Evolutionary conservation across 2,888 invertebrate genomes (phyloP), one percentile per base, ranked within the genome.

Genomic region (Noctua janthe): DNA sequence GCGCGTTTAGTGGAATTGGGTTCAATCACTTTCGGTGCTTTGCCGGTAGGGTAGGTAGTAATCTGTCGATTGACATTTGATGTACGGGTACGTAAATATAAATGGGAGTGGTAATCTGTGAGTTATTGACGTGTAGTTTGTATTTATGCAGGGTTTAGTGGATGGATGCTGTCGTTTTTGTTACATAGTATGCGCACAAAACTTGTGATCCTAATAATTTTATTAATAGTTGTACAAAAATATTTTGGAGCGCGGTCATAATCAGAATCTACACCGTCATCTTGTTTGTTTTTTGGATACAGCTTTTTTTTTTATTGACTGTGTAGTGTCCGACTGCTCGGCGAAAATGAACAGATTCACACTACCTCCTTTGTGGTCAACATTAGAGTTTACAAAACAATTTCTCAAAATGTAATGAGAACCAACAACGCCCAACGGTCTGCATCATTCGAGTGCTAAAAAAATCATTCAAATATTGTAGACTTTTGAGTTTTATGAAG

Each of bases 1-100:
- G 15, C 13, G 13, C 56, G 29, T 73, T 81, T 75, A 84, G 39
- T 62, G 29, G 17, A 47, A 66, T 59, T 59, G 29, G n/a, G 29
- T 47, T 73, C 64, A 72, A 84, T 86, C 54, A 75, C 54, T 82
- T 71, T 76, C 35, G 15, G 1, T 69, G n/a, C 11, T 11, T 4
- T 10, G 56, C 0, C 23, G 10, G 39, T 43, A 6, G 1, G 2
- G 35, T 13, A 51, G 2, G 35, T 13, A 51, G 66, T 74, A 71
- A 80, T 80, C 72, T 70, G 59, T 43, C 20, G 20, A 64, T 56
- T 71, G 73, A 15, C 39, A 71, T 70, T 51, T 71, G 69, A 78
- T 74, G n/a, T 56, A 83, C 62, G 64, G 78, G 17, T 23, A 79
- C 17, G 23, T 23, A 20, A 62, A 64, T 56, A 17, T 73, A 17